Evolutionary conservation across 1,140 invertebrate species (phyloP).

Genomic region (Hycleus cichorii): DNA sequence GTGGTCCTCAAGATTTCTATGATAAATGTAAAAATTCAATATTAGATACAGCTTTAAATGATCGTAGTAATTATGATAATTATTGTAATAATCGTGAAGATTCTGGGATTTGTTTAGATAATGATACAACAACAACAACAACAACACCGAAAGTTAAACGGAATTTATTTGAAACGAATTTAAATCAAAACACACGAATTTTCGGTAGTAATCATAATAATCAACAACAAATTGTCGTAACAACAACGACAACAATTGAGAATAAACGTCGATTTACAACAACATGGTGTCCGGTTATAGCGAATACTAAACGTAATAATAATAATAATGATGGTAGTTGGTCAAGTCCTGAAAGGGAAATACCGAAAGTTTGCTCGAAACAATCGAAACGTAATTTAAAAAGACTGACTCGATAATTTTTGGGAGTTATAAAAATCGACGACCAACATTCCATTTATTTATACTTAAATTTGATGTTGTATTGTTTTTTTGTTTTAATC

Average conservation of each 20-base stretch:
- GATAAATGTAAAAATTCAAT: conserved; percentile 21
- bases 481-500: too few species aligned
- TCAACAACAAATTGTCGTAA: background rate
- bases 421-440: too few species aligned
- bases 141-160: conserved; percentile 20
- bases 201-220: background rate
- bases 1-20: conserved; percentile 24
- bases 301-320: too few species aligned
- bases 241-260: conserved; percentile 2
- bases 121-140: conserved; percentile 6
- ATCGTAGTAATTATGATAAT: background rate
- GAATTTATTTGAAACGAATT: conserved; percentile 13
- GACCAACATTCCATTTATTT: too few species aligned
- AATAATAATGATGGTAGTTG: conserved; percentile 5
- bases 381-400: conserved; percentile 30
- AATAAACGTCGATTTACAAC: background rate
- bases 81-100: background rate
- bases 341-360: conserved; percentile 11
- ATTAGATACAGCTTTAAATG: background rate
- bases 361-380: conserved; percentile 24
- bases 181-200: background rate
- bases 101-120: conserved; percentile 8
- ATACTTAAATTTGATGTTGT: too few species aligned
- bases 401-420: conserved; percentile 24
- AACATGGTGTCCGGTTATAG: background rate